Base-by-base conservation (phyloP, 2,888 invertebrate species). In the Druceiella hillmani region DNA sequence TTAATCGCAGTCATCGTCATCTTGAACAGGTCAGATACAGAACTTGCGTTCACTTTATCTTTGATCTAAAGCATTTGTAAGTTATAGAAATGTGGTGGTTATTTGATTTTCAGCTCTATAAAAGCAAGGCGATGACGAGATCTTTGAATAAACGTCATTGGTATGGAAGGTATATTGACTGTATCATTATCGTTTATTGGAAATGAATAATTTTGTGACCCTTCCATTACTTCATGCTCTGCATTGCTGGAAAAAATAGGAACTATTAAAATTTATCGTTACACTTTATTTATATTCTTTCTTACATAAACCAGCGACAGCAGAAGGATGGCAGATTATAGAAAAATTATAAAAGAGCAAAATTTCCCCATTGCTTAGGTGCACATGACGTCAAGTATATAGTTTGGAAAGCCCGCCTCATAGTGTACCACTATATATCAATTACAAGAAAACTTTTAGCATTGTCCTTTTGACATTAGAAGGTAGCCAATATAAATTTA, bases 1-100 rank as follows among this genome's bases (percentile, higher is more conserved):
- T 16, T 51, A 36, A 33, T 54, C 52, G 42, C 51, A 54, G 29
- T 53, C 50, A 36, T 54, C 49, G 4, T 51, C 49, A 34, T 43
- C 38, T 41, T 28, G 26, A 7, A 5, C 24, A 17, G 17, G 10
- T 17, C 13, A 32, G 25, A 25, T 12, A 6, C 11, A n/a, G 10
- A 11, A n/a, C 6, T n/a, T n/a, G n/a, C n/a, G n/a, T n/a, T n/a
- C n/a, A 14, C 15, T 34, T 12, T 34, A 27, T 26, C 24, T 38
- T 32, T 38, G 26, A 22, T 9, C 26, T 26, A 28, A 20, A 29
- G 30, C 20, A 17, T 24, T 33, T n/a, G 24, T 33, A n/a, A 25
- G 26, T 11, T 33, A 26, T 4, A 24, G 12, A 25, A 33, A 32
- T 3, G 33, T 26, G 14, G 33, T 13, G 10, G 33, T 5, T 26